phyloP scores from a whole-genome alignment of 1,140 invertebrate species.

The Drosophila nikananu region DNA sequence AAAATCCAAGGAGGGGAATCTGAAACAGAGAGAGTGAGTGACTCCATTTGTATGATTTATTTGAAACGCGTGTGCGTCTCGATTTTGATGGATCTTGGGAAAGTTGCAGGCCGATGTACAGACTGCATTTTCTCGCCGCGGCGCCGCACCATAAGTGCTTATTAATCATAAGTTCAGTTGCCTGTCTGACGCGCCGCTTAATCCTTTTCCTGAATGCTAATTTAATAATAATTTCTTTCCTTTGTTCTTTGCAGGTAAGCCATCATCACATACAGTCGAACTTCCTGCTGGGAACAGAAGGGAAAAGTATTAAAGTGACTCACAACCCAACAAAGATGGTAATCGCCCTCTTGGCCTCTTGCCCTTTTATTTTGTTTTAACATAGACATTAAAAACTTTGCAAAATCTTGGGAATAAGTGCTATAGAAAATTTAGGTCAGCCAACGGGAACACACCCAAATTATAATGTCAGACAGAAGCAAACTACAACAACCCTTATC shows the following conservation, averaged over 20 bases:
- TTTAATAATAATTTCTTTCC: conserved; percentile 41
- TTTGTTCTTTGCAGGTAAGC: conserved; percentile 66
- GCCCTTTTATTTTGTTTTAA: conserved; percentile 12
- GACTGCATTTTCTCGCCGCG: conserved; percentile 24
- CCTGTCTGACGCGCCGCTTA: conserved; percentile 10
- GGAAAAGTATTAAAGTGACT: conserved; percentile 10
- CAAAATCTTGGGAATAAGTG: conserved; percentile 4
- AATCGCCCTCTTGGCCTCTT: conserved; percentile 23
- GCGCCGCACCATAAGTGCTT: conserved; percentile 47
- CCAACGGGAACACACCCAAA: conserved; percentile 12
- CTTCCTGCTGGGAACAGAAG: conserved; percentile 24
- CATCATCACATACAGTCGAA: conserved; percentile 12
- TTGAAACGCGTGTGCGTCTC: conserved; percentile 55
- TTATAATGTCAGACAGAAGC: conserved; percentile 7
- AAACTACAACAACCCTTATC: conserved; percentile 50
- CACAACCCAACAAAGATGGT: conserved; percentile 32
- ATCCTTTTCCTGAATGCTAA: conserved; percentile 53
- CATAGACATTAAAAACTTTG: conserved; percentile 12
- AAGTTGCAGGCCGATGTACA: conserved; percentile 46
- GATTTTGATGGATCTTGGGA: conserved; percentile 52
- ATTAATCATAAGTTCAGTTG: conserved; percentile 53
- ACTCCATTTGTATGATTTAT: conserved; percentile 68
- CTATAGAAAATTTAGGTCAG: conserved; percentile 33
- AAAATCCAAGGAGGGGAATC: not conserved
- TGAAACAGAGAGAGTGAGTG: conserved; percentile 13